Percentiles rank a stretch among this genome's conserved stretches.
phyloP scores from a whole-genome alignment of 2,113 vertebrate species.

The Ctenodactylus gundi region DNA sequence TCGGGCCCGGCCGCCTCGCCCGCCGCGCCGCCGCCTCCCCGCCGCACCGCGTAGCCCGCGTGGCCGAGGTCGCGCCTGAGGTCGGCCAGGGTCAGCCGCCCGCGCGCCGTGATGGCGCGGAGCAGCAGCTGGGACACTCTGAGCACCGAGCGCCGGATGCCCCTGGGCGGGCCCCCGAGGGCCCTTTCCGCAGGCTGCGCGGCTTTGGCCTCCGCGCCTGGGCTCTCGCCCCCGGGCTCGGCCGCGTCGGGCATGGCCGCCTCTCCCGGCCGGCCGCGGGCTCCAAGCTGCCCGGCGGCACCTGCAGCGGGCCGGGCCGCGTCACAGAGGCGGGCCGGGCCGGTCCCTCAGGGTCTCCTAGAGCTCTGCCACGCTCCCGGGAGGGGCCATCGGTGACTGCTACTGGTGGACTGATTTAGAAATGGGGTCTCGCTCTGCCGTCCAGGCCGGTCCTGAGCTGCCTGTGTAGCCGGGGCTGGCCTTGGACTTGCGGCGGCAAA shows the following conservation, averaged over 20 bases:
- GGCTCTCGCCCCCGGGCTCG: neutral
- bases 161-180: fast-evolving
- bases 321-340: constrained; percentile 43
- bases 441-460: too few species aligned
- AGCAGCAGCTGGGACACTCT: constrained; percentile 70
- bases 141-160: neutral
- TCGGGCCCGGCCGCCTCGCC: fast-evolving
- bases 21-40: neutral
- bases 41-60: constrained; percentile 58
- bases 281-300: neutral
- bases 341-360: neutral
- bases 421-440: too few species aligned
- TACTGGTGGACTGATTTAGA: too few species aligned
- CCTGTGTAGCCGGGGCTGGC: too few species aligned
- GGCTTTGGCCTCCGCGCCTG: neutral
- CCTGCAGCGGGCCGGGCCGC: too few species aligned
- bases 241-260: constrained; percentile 22
- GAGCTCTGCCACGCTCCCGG: neutral
- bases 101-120: constrained; percentile 9
- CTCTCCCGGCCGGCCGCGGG: neutral
- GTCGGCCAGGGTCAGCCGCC: neutral
- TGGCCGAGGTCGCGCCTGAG: constrained; percentile 57
- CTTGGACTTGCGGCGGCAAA: too few species aligned
- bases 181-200: neutral
- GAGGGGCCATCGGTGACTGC: too few species aligned